Percentiles rank a stretch among this genome's conserved stretches.
Evolutionary conservation across 1,140 invertebrate genomes (phyloP).

Genomic region (Stenopsyche tienmushanensis): DNA sequence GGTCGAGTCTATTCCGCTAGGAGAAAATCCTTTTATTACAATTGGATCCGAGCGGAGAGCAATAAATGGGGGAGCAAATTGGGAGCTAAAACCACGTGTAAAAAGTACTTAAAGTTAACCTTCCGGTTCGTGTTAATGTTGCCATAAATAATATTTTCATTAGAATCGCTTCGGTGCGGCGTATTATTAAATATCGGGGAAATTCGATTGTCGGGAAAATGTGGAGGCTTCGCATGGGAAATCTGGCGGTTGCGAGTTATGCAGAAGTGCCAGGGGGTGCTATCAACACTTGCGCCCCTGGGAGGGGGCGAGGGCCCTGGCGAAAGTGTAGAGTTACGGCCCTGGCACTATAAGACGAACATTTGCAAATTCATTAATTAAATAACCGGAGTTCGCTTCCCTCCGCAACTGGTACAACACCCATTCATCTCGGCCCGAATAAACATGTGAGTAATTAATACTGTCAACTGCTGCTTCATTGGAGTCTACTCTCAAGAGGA

Average conservation of each 20-base stretch:
- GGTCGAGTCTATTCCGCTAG: neutral
- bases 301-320: neutral
- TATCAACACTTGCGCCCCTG: neutral
- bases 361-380: constrained; percentile 29
- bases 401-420: neutral
- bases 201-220: constrained; percentile 10
- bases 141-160: constrained; percentile 24
- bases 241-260: constrained; percentile 6
- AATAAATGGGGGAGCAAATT: neutral
- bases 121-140: constrained; percentile 16
- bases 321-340: neutral
- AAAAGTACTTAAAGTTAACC: constrained; percentile 15
- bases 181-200: constrained; percentile 19
- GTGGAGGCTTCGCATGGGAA: constrained; percentile 1
- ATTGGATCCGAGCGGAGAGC: neutral
- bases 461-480: constrained; percentile 24
- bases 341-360: constrained; percentile 9
- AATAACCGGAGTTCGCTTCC: constrained; percentile 5
- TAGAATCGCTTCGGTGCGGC: constrained; percentile 6
- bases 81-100: constrained; percentile 8
- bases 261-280: neutral
- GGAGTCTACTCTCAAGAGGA: neutral
- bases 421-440: constrained; percentile 17
- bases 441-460: constrained; percentile 26
- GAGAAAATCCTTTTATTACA: constrained; percentile 1